phyloP scores from a whole-genome alignment of 2,888 invertebrate genomes.

The Catocala fraxini region DNA sequence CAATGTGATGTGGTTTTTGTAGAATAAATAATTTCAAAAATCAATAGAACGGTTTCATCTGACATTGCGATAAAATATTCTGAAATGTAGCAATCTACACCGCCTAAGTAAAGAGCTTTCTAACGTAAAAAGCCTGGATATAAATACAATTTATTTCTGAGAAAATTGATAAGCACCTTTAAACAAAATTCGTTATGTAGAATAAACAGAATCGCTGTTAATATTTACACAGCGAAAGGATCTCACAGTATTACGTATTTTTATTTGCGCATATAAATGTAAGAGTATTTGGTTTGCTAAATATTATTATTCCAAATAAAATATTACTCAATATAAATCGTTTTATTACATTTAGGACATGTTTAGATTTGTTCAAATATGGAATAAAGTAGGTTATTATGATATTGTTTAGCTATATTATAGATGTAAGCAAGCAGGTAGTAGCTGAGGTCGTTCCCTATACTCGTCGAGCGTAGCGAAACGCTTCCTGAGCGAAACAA shows the following conservation, averaged over 20 bases:
- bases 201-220: constrained; percentile 22
- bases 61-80: no score
- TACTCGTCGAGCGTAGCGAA: constrained; percentile 76
- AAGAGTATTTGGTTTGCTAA: constrained; percentile 16
- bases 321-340: constrained; percentile 3
- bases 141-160: constrained; percentile 15
- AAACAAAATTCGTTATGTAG: constrained; percentile 21
- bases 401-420: constrained; percentile 7
- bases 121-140: background rate
- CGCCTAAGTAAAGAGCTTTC: no score
- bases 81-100: no score
- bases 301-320: background rate
- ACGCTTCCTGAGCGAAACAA: constrained; percentile 82
- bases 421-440: constrained; percentile 54
- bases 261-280: constrained; percentile 31
- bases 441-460: constrained; percentile 64
- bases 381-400: constrained; percentile 3
- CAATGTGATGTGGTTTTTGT: no score
- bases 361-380: constrained; percentile 5
- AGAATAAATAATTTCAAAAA: no score
- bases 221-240: constrained; percentile 28
- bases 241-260: constrained; percentile 19
- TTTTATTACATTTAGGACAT: constrained; percentile 4
- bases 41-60: no score
- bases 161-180: constrained; percentile 13